Conservation (phyloP, 2,797 vertebrate species). For the Fistularia tabacaria region DNA sequence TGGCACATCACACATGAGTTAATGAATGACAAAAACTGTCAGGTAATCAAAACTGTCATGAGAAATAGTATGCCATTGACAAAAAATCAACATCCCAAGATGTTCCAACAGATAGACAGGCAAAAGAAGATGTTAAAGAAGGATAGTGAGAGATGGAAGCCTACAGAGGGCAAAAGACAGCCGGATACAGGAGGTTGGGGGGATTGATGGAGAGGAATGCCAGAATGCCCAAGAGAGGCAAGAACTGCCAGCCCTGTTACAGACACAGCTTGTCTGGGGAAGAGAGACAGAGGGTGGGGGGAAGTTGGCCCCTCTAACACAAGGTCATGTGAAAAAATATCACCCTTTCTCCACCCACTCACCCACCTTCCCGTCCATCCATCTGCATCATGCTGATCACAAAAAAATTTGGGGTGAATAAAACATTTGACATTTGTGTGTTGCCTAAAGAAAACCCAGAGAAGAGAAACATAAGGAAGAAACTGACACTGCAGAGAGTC, state of each 20-base stretch:
- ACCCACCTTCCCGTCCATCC: constrained; percentile 39
- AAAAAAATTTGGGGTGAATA: constrained; percentile 73
- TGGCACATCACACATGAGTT: background rate
- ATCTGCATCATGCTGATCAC: constrained; percentile 58
- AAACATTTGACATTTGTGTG: constrained; percentile 58
- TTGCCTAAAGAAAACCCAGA: background rate
- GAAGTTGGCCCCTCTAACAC: constrained; percentile 75
- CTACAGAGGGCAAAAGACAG: constrained; percentile 65
- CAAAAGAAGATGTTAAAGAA: constrained; percentile 36
- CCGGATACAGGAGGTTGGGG: constrained; percentile 56
- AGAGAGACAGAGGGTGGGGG: constrained; percentile 49
- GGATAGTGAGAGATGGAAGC: constrained; percentile 53
- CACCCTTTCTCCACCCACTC: constrained; percentile 54
- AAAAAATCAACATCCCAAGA: constrained; percentile 12
- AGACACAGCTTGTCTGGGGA: constrained; percentile 80
- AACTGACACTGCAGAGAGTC: background rate
- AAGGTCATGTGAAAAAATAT: constrained; percentile 88
- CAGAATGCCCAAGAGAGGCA: constrained; percentile 87
- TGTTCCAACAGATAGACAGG: constrained; percentile 29
- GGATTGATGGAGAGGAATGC: constrained; percentile 75
- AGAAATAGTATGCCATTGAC: constrained; percentile 17
- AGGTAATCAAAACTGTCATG: constrained; percentile 4
- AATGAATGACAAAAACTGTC: background rate
- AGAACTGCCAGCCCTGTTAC: constrained; percentile 79
- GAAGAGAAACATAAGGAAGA: constrained; percentile 7